Base-by-base conservation (phyloP, 1,140 invertebrate genomes). In the Pteromalus puparum region DNA sequence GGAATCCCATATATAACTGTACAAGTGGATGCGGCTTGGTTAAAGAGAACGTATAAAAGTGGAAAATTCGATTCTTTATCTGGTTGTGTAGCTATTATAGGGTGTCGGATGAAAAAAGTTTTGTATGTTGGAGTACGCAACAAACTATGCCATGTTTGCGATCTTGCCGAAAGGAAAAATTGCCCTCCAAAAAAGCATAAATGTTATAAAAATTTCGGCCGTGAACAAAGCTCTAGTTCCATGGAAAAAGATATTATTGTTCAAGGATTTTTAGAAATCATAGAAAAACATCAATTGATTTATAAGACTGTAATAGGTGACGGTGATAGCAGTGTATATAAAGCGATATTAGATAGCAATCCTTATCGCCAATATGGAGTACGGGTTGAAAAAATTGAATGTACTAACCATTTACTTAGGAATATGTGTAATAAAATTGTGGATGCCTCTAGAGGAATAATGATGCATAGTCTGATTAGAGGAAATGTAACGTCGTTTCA, bases 321-420 rank as follows among this genome's bases (percentile, higher is more conserved):
- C 30, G 73, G 73, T 21, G 73, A 74, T 42, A 42, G 38, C 9
- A 42, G 38, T 9, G 38, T 42, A 5, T 42, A 42, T 9, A 42
- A 42, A 9, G 38, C n/a, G 4, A 26, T 70, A 24, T 24, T 70
- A 28, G 67, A 70, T 26, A 12, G 2, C 24, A 38, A 74, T 42
- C 38, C 38, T 38, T 74, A 74, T 24, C 13, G 73, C 30, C 30
- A 74, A 74, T 42, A 74, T 74, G 15, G 73, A 21, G 73, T 74
- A 42, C 10, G 15, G 5, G 73, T 74, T 6, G 30, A 74, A 38
- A 74, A 74, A 38, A 74, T 74, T n/a, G n/a, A n/a, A n/a, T n/a
- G n/a, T n/a, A n/a, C n/a, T n/a, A n/a, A n/a, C n/a, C n/a, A n/a
- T n/a, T n/a, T n/a, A n/a, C n/a, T n/a, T n/a, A n/a, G n/a, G n/a